Conservation (phyloP, 92 coral and sea anemone genomes). For the Parazoanthus darwini region DNA sequence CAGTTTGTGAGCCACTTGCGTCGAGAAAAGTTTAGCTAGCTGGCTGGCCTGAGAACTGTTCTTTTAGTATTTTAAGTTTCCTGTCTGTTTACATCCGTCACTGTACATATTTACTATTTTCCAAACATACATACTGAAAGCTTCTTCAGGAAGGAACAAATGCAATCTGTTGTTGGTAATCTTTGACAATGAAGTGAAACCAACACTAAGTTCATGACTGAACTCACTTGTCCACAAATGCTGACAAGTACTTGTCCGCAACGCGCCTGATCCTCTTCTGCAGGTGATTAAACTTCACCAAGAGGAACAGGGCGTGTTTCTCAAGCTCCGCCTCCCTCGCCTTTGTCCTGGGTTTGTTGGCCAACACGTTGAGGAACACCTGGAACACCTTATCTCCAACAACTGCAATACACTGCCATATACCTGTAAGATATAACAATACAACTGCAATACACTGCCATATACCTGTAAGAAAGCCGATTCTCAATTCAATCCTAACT, state of each 20-base stretch:
- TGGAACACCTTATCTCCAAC: constrained; percentile 93
- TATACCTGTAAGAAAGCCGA: constrained; percentile 66
- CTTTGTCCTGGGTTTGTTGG: constrained; percentile 81
- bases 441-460: constrained; percentile 97
- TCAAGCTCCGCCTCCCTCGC: constrained; percentile 89
- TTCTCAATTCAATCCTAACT: neutral
- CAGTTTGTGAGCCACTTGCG: too few species aligned
- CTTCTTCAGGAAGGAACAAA: too few species aligned
- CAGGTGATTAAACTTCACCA: constrained; percentile 90
- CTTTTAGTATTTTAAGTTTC: too few species aligned
- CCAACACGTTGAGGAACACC: constrained; percentile 77
- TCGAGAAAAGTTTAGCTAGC: too few species aligned
- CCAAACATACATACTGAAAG: too few species aligned
- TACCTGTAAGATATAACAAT: constrained; percentile 51
- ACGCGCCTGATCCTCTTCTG: constrained; percentile 89
- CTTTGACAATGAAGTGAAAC: neutral
- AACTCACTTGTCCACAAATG: constrained; percentile 90
- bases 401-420: constrained; percentile 97
- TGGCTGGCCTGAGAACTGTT: too few species aligned
- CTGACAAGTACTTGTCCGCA: constrained; percentile 90
- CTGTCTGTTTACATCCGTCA: too few species aligned
- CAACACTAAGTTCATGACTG: too few species aligned
- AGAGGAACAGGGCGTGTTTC: constrained; percentile 88
- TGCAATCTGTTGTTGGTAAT: too few species aligned
- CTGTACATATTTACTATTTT: too few species aligned